Evolutionary conservation across 2,113 vertebrate species (phyloP).

Genomic region (Malaclemys terrapin): DNA sequence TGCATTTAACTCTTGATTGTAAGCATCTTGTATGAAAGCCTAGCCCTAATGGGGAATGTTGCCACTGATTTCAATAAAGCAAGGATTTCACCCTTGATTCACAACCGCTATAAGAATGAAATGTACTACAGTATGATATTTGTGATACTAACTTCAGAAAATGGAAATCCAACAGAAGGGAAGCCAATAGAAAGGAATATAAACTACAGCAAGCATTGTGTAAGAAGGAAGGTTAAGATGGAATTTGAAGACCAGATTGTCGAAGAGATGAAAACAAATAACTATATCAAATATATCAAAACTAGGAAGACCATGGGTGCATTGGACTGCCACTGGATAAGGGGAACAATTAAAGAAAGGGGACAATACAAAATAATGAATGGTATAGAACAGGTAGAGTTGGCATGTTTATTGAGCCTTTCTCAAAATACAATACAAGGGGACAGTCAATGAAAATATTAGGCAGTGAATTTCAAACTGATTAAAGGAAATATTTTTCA

Average conservation of each 20-base stretch:
- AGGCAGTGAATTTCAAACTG: background rate
- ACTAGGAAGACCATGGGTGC: background rate
- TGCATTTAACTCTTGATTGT: background rate
- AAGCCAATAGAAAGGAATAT: background rate
- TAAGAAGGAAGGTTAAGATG: background rate
- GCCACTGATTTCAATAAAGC: background rate
- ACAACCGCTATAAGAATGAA: background rate
- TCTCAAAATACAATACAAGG: background rate
- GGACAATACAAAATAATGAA: background rate
- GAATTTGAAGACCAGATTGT: background rate
- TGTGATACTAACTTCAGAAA: background rate
- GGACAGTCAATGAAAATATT: background rate
- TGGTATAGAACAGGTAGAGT: background rate
- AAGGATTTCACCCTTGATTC: background rate
- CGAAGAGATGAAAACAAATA: background rate
- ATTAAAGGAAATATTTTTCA: background rate
- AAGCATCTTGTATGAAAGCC: background rate
- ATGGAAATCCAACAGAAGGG: background rate
- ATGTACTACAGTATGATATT: background rate
- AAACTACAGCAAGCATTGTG: background rate
- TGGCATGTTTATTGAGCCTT: background rate
- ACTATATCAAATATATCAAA: background rate
- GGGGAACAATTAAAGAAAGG: background rate
- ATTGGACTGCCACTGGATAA: background rate
- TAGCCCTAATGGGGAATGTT: background rate